Percentiles rank a stretch among this genome's conserved stretches.
Conservation (phyloP, 2,888 invertebrate genomes). For the Drosophila meridiana region DNA sequence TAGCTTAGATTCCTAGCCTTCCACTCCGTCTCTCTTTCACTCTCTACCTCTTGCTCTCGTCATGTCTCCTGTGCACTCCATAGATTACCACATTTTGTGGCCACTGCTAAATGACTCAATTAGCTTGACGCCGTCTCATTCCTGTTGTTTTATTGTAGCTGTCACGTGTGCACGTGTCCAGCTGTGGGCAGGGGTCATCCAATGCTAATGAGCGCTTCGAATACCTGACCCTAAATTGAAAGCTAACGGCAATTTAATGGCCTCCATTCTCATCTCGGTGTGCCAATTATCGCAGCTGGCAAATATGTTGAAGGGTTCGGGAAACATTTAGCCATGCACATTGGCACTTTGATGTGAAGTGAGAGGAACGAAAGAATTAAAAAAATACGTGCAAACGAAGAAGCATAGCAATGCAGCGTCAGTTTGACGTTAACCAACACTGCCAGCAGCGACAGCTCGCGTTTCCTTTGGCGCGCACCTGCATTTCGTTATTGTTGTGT, state of each 20-base stretch:
- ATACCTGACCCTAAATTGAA: conserved; percentile 63
- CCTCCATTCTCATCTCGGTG: conserved; percentile 20
- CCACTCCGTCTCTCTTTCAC: not conserved
- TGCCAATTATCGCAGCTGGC: conserved; percentile 53
- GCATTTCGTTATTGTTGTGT: conserved; percentile 27
- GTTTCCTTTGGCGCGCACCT: conserved; percentile 25
- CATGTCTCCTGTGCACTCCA: not conserved
- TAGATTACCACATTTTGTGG: conserved; percentile 32
- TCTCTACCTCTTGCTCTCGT: not conserved
- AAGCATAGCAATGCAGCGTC: conserved; percentile 3
- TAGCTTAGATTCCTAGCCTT: not conserved
- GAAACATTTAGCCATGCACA: conserved; percentile 17
- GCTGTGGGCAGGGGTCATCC: conserved; percentile 36
- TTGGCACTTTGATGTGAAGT: conserved; percentile 44
- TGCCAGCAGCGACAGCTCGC: conserved; percentile 10
- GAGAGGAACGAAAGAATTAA: not conserved
- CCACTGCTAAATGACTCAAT: conserved; percentile 30
- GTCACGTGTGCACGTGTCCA: conserved; percentile 6
- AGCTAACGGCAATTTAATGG: conserved; percentile 69
- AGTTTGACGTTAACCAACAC: conserved; percentile 48
- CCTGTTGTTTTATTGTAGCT: not conserved
- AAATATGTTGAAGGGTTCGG: conserved; percentile 29
- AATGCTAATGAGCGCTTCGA: conserved; percentile 69
- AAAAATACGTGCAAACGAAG: not conserved
- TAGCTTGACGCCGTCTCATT: conserved; percentile 20